Percentiles rank a stretch among this genome's conserved stretches.
Conservation (phyloP, 1,140 invertebrate species). For the Notospermus geniculatus region DNA sequence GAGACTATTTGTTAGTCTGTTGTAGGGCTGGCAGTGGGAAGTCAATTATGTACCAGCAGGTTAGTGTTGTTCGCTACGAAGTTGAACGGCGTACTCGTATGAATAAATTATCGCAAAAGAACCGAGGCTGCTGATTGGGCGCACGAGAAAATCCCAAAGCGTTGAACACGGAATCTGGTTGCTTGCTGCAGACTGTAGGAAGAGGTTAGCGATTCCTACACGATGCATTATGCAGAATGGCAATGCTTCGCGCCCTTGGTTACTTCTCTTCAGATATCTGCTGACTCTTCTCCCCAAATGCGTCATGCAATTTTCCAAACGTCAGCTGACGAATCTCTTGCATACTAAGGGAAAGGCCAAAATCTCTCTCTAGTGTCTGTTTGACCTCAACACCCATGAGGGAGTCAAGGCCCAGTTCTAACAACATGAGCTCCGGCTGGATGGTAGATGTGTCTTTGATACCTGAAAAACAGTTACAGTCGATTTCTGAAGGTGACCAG, state of each 20-base stretch:
- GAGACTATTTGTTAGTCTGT: no score
- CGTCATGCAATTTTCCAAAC: constrained; percentile 64
- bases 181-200: no score
- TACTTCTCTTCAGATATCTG: neutral
- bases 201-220: no score
- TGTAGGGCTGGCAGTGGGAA: no score
- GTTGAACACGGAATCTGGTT: no score
- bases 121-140: no score
- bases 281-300: constrained; percentile 50
- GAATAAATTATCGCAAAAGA: no score
- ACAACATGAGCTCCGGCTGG: constrained; percentile 71
- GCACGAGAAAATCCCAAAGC: no score
- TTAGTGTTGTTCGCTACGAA: no score
- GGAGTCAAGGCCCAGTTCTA: constrained; percentile 94
- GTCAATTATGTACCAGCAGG: no score
- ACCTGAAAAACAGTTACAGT: constrained; percentile 44
- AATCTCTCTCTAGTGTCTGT: constrained; percentile 89
- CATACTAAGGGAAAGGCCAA: constrained; percentile 82
- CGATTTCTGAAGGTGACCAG: neutral
- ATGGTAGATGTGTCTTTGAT: constrained; percentile 80
- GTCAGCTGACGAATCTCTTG: constrained; percentile 76
- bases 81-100: no score
- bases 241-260: neutral
- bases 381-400: constrained; percentile 98
- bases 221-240: no score